A percentile compares a stretch with the other conserved stretches of the same genome.
phyloP scores from a whole-genome alignment of 2,888 invertebrate genomes.

The Drosophila anceps region DNA sequence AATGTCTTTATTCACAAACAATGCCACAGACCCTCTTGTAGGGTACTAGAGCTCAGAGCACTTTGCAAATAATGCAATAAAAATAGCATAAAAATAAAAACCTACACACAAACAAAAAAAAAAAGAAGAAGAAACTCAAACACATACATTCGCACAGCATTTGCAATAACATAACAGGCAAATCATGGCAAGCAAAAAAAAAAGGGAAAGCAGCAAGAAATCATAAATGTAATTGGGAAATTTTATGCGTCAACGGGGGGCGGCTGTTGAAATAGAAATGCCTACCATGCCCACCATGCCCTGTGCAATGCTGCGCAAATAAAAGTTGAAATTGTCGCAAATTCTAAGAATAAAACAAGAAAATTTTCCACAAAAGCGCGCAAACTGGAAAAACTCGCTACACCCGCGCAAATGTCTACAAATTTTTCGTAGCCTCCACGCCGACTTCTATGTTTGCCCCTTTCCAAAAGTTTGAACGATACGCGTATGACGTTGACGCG shows the following conservation, averaged over 20 bases:
- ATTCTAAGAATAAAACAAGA: conserved; percentile 71
- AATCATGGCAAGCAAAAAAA: conserved; percentile 48
- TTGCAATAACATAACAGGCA: conserved; percentile 52
- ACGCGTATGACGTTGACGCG: conserved; percentile 72
- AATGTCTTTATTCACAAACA: not conserved
- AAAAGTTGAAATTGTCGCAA: conserved; percentile 80
- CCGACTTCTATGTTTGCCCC: not conserved
- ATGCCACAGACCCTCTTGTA: not conserved
- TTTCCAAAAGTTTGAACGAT: conserved; percentile 19
- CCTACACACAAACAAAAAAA: conserved; percentile 22
- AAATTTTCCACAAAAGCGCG: conserved; percentile 59
- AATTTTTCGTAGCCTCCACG: conserved; percentile 7
- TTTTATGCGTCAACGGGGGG: conserved; percentile 66
- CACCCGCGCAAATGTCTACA: conserved; percentile 20
- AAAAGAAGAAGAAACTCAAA: conserved; percentile 10
- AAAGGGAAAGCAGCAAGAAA: conserved; percentile 66
- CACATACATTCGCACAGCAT: conserved; percentile 34
- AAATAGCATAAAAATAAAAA: conserved; percentile 74
- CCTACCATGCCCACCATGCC: conserved; percentile 9
- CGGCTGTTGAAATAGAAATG: conserved; percentile 28
- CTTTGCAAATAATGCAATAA: conserved; percentile 79
- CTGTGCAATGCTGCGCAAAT: conserved; percentile 54
- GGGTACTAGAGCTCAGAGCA: conserved; percentile 24
- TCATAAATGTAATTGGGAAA: conserved; percentile 80
- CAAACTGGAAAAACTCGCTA: conserved; percentile 45